Conservation (phyloP, 2,888 invertebrate genomes). For the Arge pagana region DNA sequence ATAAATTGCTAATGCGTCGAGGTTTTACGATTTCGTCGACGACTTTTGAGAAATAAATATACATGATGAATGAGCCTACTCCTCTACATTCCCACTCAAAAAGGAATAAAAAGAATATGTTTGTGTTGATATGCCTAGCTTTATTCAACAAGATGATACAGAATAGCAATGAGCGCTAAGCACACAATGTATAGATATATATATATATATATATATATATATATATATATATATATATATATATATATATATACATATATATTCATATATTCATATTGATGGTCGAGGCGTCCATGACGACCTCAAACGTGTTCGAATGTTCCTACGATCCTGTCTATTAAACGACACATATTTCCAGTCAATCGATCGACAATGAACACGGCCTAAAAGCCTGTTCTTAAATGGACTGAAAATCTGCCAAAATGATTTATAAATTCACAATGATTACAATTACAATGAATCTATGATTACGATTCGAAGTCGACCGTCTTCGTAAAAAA, state of each 20-base stretch:
- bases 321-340: conserved; percentile 8
- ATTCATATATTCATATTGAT: no score
- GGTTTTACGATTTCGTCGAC: not conserved
- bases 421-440: conserved; percentile 17
- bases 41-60: not conserved
- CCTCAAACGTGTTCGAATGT: not conserved
- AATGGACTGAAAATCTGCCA: no score
- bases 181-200: conserved; percentile 44
- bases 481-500: not conserved
- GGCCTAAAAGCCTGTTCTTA: no score
- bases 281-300: no score
- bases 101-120: conserved; percentile 9
- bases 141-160: conserved; percentile 57
- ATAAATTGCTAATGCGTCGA: not conserved
- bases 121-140: conserved; percentile 55
- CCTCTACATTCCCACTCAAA: conserved; percentile 8
- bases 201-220: no score
- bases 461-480: not conserved
- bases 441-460: conserved; percentile 13
- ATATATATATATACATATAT: no score
- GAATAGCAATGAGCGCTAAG: conserved; percentile 51
- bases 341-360: no score
- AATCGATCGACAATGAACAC: no score
- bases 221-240: no score
- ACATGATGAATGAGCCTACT: conserved; percentile 1